Percentiles rank a stretch among this genome's conserved stretches.
phyloP scores from a whole-genome alignment of 92 coral and sea anemone genomes.

The Paramuricea clavata region DNA sequence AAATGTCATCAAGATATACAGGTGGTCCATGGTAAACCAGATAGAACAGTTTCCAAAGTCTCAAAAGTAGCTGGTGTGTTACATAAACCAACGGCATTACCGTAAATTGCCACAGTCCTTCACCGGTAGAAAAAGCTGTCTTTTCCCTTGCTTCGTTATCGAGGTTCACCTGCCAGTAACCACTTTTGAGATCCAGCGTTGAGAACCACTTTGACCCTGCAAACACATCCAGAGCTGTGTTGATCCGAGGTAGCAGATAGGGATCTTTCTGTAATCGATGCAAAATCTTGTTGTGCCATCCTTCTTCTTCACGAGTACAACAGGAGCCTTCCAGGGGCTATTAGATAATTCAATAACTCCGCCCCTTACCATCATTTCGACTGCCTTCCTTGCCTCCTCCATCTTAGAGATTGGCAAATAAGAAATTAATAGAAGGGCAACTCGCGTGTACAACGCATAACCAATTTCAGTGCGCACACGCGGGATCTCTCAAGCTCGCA shows the following conservation, averaged over 20 bases:
- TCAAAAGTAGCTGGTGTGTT: too few species aligned
- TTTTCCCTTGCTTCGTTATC: not conserved
- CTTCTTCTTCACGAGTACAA: conserved; percentile 15
- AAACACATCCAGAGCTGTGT: not conserved
- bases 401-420: too few species aligned
- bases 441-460: too few species aligned
- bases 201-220: conserved; percentile 14
- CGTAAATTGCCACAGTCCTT: conserved; percentile 29
- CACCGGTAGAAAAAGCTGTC: not conserved
- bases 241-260: not conserved
- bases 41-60: not conserved
- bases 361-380: not conserved
- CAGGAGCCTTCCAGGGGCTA: not conserved
- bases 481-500: too few species aligned
- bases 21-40: not conserved
- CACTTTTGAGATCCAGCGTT: conserved; percentile 8
- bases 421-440: too few species aligned
- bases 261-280: conserved; percentile 30
- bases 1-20: not conserved
- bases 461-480: too few species aligned
- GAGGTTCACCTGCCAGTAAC: conserved; percentile 23
- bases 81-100: conserved; percentile 33
- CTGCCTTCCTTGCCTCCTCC: too few species aligned
- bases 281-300: conserved; percentile 24
- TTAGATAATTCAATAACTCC: not conserved